Conservation (phyloP, 2,113 vertebrate genomes). For the Engystomops pustulosus region DNA sequence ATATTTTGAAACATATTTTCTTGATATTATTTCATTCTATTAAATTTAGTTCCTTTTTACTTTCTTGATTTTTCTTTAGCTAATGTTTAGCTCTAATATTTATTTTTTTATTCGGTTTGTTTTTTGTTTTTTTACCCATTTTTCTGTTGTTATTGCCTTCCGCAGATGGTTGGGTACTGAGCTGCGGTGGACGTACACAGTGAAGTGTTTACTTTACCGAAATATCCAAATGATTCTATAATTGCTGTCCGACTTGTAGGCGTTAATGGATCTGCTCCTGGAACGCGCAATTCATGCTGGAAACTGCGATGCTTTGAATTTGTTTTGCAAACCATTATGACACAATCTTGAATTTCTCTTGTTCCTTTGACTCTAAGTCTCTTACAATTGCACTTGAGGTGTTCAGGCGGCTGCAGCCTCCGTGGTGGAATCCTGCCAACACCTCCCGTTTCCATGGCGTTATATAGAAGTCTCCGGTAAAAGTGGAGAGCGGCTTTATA, state of each 20-base stretch:
- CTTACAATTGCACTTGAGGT: background rate
- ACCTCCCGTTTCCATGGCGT: slow-evolving; percentile 30
- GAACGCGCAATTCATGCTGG: background rate
- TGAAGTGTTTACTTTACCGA: background rate
- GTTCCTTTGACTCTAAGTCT: slow-evolving; percentile 16
- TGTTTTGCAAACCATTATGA: slow-evolving; percentile 1
- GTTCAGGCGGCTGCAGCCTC: slow-evolving; percentile 4
- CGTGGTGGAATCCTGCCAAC: slow-evolving; percentile 28
- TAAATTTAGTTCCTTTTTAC: background rate
- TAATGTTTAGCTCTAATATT: background rate
- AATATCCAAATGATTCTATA: background rate
- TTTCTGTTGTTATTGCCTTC: no score
- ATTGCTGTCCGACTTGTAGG: background rate
- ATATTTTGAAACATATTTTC: no score
- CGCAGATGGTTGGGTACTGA: background rate
- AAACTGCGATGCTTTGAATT: background rate
- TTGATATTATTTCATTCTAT: background rate
- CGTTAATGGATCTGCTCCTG: background rate
- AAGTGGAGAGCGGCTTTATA: background rate
- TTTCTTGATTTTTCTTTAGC: background rate
- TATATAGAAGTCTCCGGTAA: background rate
- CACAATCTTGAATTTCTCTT: slow-evolving; percentile 2
- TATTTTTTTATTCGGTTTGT: background rate
- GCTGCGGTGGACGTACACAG: background rate
- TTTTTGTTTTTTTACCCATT: background rate